These are phyloP conservation scores for Gila orcuttii DNA, from an alignment of 2,113 vertebrate species.

Conservation along the genomic window DNA sequence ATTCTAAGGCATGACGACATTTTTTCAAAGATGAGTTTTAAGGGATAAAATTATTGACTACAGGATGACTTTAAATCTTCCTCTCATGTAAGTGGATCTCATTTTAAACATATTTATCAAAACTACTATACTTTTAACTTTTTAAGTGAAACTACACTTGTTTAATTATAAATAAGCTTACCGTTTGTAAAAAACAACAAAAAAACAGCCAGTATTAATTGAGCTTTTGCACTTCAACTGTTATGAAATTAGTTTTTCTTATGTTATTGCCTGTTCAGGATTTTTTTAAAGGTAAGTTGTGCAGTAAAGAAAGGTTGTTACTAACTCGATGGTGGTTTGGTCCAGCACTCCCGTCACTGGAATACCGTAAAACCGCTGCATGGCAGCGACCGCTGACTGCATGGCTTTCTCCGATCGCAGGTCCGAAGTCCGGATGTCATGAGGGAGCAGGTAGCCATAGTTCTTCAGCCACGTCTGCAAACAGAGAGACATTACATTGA, in stretches of 20 bases:
- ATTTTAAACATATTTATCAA: no score
- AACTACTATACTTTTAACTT: no score
- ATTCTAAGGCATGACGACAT: no score
- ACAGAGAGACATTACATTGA: not conserved
- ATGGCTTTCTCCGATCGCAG: conserved; percentile 87
- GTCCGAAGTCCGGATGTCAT: conserved; percentile 82
- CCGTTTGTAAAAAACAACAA: no score
- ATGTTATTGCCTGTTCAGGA: not conserved
- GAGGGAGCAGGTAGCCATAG: conserved; percentile 89
- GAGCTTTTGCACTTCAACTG: not conserved
- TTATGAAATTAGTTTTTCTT: no score
- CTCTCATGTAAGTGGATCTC: no score
- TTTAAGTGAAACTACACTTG: no score
- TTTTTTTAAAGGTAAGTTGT: not conserved
- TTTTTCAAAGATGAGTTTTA: no score
- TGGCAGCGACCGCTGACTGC: conserved; percentile 88
- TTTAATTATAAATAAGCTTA: no score
- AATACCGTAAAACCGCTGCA: conserved; percentile 93
- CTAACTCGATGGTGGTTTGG: conserved; percentile 89
- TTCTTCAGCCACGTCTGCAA: conserved; percentile 89
- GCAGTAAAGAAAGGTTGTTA: conserved; percentile 21
- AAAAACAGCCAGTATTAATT: not conserved
- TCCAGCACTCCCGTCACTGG: conserved; percentile 89
- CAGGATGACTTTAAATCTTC: no score
- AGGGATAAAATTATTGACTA: no score